Conservation (phyloP, 2,797 vertebrate species). For the Agapornis canus region DNA sequence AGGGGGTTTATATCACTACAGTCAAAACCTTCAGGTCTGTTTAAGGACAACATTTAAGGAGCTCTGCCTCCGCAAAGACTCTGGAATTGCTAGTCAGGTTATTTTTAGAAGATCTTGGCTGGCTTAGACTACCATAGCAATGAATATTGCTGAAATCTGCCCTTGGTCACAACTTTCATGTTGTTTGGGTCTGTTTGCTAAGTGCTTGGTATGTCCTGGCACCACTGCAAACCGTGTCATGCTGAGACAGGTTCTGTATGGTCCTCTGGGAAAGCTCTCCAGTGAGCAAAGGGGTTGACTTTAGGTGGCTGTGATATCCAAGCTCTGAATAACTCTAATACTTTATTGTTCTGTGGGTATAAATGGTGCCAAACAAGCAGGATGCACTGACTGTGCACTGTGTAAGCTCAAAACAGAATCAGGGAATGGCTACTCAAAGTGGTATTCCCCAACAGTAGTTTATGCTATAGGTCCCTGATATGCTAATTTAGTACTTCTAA, state of each 20-base stretch:
- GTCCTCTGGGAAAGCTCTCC: background rate
- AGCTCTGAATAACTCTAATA: background rate
- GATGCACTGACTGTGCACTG: background rate
- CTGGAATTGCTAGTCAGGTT: background rate
- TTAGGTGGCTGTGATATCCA: background rate
- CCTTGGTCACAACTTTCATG: background rate
- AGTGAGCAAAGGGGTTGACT: background rate
- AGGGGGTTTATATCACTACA: background rate
- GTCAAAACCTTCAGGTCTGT: background rate
- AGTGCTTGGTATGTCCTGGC: background rate
- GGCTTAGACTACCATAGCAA: background rate
- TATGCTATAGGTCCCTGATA: background rate
- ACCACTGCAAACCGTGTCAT: background rate
- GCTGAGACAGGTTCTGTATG: background rate
- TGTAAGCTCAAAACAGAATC: background rate
- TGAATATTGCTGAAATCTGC: background rate
- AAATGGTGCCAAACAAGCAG: background rate
- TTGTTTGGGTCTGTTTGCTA: background rate
- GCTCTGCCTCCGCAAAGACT: background rate
- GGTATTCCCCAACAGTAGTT: background rate
- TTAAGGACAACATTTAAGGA: background rate
- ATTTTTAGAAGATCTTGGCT: background rate
- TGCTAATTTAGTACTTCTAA: background rate
- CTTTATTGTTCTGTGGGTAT: background rate
- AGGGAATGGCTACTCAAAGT: background rate